phyloP scores from a whole-genome alignment of 37 sponge, comb jelly and placozoan species.

The Hormiphora californensis region DNA sequence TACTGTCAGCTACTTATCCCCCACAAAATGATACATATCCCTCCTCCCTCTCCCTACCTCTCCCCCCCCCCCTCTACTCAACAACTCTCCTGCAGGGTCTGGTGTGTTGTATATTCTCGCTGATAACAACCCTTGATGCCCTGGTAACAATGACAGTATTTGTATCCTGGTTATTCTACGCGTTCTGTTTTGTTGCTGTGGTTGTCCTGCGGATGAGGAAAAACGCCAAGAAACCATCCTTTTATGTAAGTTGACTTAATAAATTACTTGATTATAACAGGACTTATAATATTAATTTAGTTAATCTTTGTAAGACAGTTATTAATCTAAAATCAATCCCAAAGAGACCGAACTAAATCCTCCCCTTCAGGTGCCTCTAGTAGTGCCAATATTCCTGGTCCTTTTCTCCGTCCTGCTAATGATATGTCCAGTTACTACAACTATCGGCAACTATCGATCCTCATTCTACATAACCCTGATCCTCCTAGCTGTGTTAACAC shows the following conservation, averaged over 20 bases:
- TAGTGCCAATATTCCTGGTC: neutral
- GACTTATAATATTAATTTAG: neutral
- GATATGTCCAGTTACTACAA: neutral
- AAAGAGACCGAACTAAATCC: neutral
- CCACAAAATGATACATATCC: no score
- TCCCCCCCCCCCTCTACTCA: neutral
- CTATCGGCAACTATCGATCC: neutral
- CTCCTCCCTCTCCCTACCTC: neutral
- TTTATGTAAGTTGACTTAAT: neutral
- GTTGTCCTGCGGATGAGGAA: neutral
- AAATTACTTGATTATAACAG: neutral
- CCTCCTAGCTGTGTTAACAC: neutral
- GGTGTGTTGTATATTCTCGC: neutral
- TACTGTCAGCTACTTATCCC: no score
- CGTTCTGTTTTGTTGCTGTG: neutral
- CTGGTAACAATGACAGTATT: neutral
- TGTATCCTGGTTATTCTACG: conserved; percentile 28
- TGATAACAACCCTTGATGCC: neutral
- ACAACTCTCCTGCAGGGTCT: neutral
- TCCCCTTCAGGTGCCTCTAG: neutral
- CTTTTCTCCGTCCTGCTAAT: neutral
- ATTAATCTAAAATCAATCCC: neutral
- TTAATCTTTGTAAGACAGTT: neutral
- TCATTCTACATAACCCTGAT: neutral
- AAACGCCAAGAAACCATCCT: neutral